A percentile compares a stretch with the other conserved stretches of the same genome.
Evolutionary conservation across 1,140 invertebrate genomes (phyloP).

Genomic region (Luehdorfia chinensis): DNA sequence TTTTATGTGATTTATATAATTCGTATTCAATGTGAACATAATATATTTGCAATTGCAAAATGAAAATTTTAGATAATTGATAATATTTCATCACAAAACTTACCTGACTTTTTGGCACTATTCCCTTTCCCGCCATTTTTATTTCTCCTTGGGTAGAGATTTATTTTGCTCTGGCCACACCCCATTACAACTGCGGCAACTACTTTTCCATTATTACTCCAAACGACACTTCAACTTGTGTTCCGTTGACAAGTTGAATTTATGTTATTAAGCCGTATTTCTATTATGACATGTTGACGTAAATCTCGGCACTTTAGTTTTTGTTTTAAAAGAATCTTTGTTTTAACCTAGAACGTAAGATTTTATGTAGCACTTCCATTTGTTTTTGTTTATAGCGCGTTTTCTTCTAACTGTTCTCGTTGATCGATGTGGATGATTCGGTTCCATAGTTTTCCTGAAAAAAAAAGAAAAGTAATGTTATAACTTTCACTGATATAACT

Average conservation of each 20-base stretch:
- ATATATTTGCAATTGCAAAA: no score
- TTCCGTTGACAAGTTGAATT: neutral
- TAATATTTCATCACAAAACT: no score
- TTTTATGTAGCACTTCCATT: conserved; percentile 4
- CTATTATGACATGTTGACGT: conserved; percentile 2
- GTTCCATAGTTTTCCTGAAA: conserved; percentile 2
- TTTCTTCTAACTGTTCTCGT: conserved; percentile 3
- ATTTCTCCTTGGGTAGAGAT: conserved; percentile 71
- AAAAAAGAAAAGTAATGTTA: no score
- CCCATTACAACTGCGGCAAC: conserved; percentile 55
- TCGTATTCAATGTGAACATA: no score
- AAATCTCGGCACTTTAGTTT: neutral
- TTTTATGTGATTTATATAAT: no score
- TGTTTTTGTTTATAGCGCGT: conserved; percentile 4
- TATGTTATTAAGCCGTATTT: neutral
- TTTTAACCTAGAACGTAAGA: conserved; percentile 10
- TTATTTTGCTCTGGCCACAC: conserved; percentile 77
- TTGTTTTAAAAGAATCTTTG: neutral
- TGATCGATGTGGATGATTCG: neutral
- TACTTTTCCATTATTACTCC: conserved; percentile 25
- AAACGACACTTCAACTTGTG: conserved; percentile 8
- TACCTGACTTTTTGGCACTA: conserved; percentile 74
- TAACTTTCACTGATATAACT: no score
- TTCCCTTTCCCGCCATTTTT: conserved; percentile 73
- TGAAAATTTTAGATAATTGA: no score